Evolutionary conservation across 2,113 vertebrate species (phyloP), one percentile per base, ranked within the genome.

Genomic region (Trinectes maculatus): DNA sequence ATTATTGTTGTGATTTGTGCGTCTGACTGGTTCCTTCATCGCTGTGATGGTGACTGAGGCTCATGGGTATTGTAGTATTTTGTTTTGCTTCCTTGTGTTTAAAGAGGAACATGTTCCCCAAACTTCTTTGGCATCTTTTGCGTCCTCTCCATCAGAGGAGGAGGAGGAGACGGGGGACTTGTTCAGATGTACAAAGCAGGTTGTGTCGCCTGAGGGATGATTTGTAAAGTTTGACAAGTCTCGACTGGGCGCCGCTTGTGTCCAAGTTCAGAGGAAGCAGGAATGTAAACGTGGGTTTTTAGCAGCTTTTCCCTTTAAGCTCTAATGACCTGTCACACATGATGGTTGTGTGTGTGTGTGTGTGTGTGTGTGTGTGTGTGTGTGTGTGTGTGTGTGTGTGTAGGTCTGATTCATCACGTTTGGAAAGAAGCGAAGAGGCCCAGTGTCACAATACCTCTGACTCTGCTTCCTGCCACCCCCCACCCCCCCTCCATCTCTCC

Each of bases 391-490:
- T 48, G 55, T 44, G 74, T 39, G 40, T 44, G 26, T 48, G 73
- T 48, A 64, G 37, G 71, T 80, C 85, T 89, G 89, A 89, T 85
- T 90, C 89, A 90, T 87, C 83, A 84, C 80, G 80, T 82, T 86
- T 87, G 71, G 69, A 80, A 58, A 80, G 59, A 82, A 85, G 78
- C 44, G 51, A 67, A 83, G 80, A 85, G 85, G 71, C 82, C 7
- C 58, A 36, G 52, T 59, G 82, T 85, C 84, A 86, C 85, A 89
- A 89, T 70, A 68, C 43, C 36, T 71, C 77, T 69, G 67, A 70
- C 75, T 77, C 75, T 29, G 57, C 21, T 84, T 83, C 82, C 87
- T 84, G 80, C 70, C 31, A 55, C 18, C 53, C 16, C 46, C 39
- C 47, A 9, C 19, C 21, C 9, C 15, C 36, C 39, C n/a, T 48